Base-by-base conservation (phyloP, 2,113 vertebrate species). In the Myotis davidii region DNA sequence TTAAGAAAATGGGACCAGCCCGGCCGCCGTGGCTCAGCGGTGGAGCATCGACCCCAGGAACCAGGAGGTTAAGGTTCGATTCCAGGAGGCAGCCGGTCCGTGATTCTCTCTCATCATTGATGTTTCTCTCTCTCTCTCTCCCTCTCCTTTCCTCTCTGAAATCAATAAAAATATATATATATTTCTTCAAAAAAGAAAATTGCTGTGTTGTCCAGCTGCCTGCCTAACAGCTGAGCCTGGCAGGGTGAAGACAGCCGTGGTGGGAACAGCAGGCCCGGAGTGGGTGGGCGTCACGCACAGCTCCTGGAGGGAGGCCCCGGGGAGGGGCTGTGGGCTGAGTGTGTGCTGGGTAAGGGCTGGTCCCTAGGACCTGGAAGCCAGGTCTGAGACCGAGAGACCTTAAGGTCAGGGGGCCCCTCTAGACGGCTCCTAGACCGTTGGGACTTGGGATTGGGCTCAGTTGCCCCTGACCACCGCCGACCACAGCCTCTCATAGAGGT, bases 401-500 rank as follows among this genome's bases (percentile, higher is more conserved):
- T n/a, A 0, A 78, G n/a, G 23, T 21, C 12, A 32, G 27, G 64
- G 1, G 12, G 5, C 7, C 17, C 61, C 23, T 61, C 61, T 50
- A 7, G 7, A 59, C 14, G 23, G 25, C 27, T 52, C 37, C 23
- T 3, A 0, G 0, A 4, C 27, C 17, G 5, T 23, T 52, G 50
- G 64, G 5, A 17, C 61, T 42, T 54, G 6, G 16, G 72, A 0
- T 25, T 92, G 70, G 34, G 32, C 56, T 64, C 14, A 0, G 39
- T 21, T 6, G 32, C 5, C 56, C 37, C 72, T 90, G 82, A 79
- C 27, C 56, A 34, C 59, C 52, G 5, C 20, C 1, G 0, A 32
- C 54, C 42, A 34, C 29, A 34, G 54, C 83, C 76, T 42, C 50
- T 34, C 9, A n/a, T 1, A 0, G n/a, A 52, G 18, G 67, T 65